Percentiles rank a stretch among this genome's conserved stretches.
phyloP scores from a whole-genome alignment of 1,140 invertebrate genomes.

The Sesamia nonagrioides region DNA sequence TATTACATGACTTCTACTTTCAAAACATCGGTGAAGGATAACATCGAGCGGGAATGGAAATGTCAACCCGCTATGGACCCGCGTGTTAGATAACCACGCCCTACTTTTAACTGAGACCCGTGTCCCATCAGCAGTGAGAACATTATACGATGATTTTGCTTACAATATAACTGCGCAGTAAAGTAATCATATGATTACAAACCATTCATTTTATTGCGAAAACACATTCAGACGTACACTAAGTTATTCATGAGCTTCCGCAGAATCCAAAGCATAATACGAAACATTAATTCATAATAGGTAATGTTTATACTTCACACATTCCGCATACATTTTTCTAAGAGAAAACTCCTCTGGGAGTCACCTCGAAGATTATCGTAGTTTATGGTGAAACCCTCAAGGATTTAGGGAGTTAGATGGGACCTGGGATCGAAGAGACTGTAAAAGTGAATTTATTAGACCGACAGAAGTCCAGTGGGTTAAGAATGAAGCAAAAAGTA shows the following conservation, averaged over 20 bases:
- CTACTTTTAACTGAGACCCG: no score
- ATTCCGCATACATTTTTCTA: constrained; percentile 46
- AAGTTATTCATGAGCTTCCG: background rate
- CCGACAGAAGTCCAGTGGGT: background rate
- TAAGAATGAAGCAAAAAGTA: constrained; percentile 26
- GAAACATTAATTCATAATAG: constrained; percentile 8
- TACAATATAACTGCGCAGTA: background rate
- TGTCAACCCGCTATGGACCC: no score
- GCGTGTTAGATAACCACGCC: no score
- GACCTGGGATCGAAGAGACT: constrained; percentile 27
- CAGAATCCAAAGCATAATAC: background rate
- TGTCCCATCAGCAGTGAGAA: no score
- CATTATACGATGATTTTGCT: no score
- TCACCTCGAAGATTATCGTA: constrained; percentile 50
- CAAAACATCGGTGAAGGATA: no score
- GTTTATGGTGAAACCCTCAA: constrained; percentile 50
- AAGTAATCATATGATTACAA: background rate
- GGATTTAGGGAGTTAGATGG: constrained; percentile 54
- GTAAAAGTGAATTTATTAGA: constrained; percentile 55
- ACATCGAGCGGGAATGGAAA: no score
- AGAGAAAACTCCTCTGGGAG: constrained; percentile 29
- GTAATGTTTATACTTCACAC: background rate
- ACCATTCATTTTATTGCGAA: background rate
- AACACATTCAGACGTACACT: background rate
- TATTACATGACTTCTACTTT: no score